These are phyloP conservation scores for Leistus spinibarbis DNA, from an alignment of 2,888 invertebrate genomes.

Conservation along the genomic window DNA sequence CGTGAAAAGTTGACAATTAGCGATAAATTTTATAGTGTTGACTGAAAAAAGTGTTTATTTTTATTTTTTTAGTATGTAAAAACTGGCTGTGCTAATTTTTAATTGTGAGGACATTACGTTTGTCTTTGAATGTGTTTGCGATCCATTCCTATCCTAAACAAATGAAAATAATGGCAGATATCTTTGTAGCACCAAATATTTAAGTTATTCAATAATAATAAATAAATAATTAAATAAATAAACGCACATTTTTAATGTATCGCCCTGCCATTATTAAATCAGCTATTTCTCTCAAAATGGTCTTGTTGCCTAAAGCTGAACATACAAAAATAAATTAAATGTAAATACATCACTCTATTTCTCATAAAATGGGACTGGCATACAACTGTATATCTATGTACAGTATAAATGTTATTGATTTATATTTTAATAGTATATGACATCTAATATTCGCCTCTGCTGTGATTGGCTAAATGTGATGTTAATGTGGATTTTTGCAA, in stretches of 20 bases:
- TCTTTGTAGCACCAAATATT: slow-evolving; percentile 34
- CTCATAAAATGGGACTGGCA: background rate
- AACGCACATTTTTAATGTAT: slow-evolving; percentile 30
- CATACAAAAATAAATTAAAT: background rate
- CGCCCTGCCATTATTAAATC: slow-evolving; percentile 27
- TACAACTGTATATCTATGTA: background rate
- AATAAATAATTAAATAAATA: slow-evolving; percentile 9
- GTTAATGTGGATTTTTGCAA: too few species aligned
- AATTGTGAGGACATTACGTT: slow-evolving; percentile 30
- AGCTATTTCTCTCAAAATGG: background rate
- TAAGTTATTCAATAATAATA: slow-evolving; percentile 32
- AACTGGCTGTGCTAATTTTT: slow-evolving; percentile 38
- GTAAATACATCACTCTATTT: background rate
- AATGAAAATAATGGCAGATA: slow-evolving; percentile 32
- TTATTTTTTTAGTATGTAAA: slow-evolving; percentile 24
- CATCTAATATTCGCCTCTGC: too few species aligned
- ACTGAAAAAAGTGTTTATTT: slow-evolving; percentile 27
- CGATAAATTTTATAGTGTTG: slow-evolving; percentile 37
- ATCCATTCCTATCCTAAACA: slow-evolving; percentile 33
- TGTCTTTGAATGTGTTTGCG: slow-evolving; percentile 30
- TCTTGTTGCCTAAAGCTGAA: background rate
- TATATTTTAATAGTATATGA: background rate
- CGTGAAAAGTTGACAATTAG: slow-evolving; percentile 24
- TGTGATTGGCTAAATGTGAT: too few species aligned
- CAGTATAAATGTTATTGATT: background rate